phyloP scores from a whole-genome alignment of 2,888 invertebrate species.

The Luperina testacea region DNA sequence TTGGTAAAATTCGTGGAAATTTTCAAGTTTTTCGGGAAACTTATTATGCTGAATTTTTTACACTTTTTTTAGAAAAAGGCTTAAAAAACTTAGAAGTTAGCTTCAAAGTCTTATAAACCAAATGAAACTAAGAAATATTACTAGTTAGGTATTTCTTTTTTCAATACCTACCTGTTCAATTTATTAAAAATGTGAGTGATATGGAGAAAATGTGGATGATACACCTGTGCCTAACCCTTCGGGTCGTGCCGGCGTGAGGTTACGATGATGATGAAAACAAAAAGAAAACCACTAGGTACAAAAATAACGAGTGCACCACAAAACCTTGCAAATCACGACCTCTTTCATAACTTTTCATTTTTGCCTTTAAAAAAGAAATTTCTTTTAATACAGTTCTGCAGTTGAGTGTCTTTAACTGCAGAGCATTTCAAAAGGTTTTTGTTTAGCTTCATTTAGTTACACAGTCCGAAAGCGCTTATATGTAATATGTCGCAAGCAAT shows the following conservation, averaged over 20 bases:
- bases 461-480: constrained; percentile 17
- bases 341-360: constrained; percentile 21
- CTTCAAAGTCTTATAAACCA: background rate
- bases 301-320: constrained; percentile 13
- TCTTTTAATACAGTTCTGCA: constrained; percentile 48
- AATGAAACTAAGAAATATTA: background rate
- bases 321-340: constrained; percentile 23
- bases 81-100: too few relatives aligned
- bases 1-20: background rate
- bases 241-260: background rate
- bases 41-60: background rate
- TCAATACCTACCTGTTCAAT: background rate
- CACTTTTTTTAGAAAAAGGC: background rate
- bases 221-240: background rate
- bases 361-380: constrained; percentile 37
- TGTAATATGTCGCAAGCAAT: too few relatives aligned
- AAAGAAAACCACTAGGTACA: background rate
- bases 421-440: constrained; percentile 59
- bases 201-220: background rate
- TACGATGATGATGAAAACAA: background rate
- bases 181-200: background rate
- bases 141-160: background rate
- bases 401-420: constrained; percentile 43
- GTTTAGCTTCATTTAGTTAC: constrained; percentile 10
- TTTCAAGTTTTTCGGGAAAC: background rate